phyloP scores from a whole-genome alignment of 2,888 invertebrate species.

The Herminia tarsipennalis region DNA sequence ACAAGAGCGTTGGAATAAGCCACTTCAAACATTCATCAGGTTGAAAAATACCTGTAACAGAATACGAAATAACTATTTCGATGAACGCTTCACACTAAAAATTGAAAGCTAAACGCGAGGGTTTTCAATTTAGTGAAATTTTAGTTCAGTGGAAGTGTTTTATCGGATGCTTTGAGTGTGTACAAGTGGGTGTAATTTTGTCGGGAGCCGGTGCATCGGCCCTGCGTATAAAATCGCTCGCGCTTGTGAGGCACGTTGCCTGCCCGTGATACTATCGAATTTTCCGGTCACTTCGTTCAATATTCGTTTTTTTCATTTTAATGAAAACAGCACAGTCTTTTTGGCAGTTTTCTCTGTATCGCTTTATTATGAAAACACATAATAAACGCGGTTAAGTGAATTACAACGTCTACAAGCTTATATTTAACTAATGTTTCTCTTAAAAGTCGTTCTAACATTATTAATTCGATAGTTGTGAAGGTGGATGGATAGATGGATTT shows the following conservation, averaged over 20 bases:
- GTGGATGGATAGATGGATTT: too few relatives aligned
- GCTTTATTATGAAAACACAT: slow-evolving; percentile 12
- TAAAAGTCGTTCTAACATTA: too few relatives aligned
- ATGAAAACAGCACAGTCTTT: slow-evolving; percentile 49
- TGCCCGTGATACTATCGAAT: slow-evolving; percentile 57
- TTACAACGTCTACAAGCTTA: too few relatives aligned
- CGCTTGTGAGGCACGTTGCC: slow-evolving; percentile 34
- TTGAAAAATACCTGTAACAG: slow-evolving; percentile 48
- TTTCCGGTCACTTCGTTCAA: slow-evolving; percentile 62
- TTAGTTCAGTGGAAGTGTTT: slow-evolving; percentile 54
- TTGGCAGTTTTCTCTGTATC: slow-evolving; percentile 31
- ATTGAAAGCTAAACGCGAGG: slow-evolving; percentile 48
- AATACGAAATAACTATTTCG: slow-evolving; percentile 53
- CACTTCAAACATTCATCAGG: slow-evolving; percentile 43
- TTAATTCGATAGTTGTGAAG: too few relatives aligned
- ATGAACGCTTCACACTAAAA: slow-evolving; percentile 54
- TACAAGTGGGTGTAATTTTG: slow-evolving; percentile 28
- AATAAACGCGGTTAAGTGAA: too few relatives aligned
- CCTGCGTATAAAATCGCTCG: slow-evolving; percentile 24
- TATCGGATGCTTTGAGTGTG: slow-evolving; percentile 43
- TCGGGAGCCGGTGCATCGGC: slow-evolving; percentile 10
- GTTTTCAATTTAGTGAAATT: slow-evolving; percentile 60
- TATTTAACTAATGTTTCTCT: too few relatives aligned
- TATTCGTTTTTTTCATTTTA: slow-evolving; percentile 53
- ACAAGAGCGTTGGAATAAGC: slow-evolving; percentile 27